Evolutionary conservation across 2,888 invertebrate genomes (phyloP).

Genomic region (Lithophane ornitopus): DNA sequence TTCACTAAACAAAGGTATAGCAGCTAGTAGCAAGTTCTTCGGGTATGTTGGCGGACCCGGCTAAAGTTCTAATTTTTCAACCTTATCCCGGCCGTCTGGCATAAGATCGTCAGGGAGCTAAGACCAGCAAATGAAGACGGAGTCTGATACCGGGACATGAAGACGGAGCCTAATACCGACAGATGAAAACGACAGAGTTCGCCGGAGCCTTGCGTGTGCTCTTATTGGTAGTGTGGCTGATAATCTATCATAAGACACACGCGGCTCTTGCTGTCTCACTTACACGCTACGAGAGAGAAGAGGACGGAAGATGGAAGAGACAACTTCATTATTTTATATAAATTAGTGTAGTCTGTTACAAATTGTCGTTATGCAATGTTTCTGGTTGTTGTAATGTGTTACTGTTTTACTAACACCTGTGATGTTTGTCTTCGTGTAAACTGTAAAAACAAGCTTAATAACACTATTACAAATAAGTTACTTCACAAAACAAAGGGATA

Average conservation of each 20-base stretch:
- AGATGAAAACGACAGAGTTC: conserved; percentile 45
- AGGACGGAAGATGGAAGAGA: conserved; percentile 38
- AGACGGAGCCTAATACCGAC: neutral
- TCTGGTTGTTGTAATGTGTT: neutral
- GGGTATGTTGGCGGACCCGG: neutral
- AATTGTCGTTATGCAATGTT: neutral
- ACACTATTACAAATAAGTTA: neutral
- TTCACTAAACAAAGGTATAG: neutral
- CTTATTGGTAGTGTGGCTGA: conserved; percentile 90
- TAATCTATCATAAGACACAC: conserved; percentile 91
- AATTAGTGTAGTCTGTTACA: neutral
- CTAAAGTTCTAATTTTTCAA: neutral
- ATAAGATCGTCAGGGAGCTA: neutral
- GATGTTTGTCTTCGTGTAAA: neutral
- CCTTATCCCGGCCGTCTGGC: neutral
- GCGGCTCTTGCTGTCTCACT: conserved; percentile 85
- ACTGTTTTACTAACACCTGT: neutral
- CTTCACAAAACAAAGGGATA: neutral
- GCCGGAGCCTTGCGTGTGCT: conserved; percentile 89
- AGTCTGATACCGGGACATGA: neutral
- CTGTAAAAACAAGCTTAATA: neutral
- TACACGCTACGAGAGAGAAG: conserved; percentile 32
- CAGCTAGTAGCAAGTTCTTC: no score
- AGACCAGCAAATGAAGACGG: neutral
- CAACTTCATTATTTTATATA: neutral